Evolutionary conservation across 2,797 vertebrate species (phyloP).

Genomic region (Zenarchopterus dispar): DNA sequence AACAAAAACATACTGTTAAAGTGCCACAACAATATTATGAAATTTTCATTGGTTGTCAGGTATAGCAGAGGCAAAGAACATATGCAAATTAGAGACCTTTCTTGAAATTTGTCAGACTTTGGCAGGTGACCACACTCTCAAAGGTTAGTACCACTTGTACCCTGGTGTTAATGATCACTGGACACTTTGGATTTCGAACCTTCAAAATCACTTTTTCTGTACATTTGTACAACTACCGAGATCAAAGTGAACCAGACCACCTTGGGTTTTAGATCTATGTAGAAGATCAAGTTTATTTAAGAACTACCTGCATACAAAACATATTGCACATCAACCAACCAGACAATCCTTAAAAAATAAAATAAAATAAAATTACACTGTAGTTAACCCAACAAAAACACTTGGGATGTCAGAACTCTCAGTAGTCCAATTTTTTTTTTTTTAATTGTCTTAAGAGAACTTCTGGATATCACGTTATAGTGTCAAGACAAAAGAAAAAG

Average conservation of each 20-base stretch:
- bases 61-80: no score
- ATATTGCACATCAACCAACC: conserved; percentile 99
- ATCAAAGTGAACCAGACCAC: conserved; percentile 20
- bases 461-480: conserved; percentile 88
- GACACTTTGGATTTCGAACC: no score
- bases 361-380: conserved; percentile 88
- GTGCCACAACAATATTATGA: no score
- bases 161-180: no score
- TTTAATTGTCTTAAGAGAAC: conserved; percentile 85
- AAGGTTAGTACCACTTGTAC: no score
- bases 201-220: no score
- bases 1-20: no score
- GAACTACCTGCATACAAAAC: conserved; percentile 99
- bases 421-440: conserved; percentile 89
- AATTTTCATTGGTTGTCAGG: no score
- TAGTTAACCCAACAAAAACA: conserved; percentile 92
- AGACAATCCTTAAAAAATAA: conserved; percentile 91
- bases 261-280: conserved; percentile 83
- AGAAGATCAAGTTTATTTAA: conserved; percentile 99
- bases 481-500: conserved; percentile 86
- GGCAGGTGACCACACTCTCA: no score
- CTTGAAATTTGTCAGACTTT: no score
- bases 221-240: not conserved
- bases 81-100: no score
- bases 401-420: conserved; percentile 96